A percentile compares a stretch with the other conserved stretches of the same genome.
These are phyloP conservation scores for Sussaba pulchella DNA, from an alignment of 2,888 invertebrate genomes.

Conservation along the genomic window DNA sequence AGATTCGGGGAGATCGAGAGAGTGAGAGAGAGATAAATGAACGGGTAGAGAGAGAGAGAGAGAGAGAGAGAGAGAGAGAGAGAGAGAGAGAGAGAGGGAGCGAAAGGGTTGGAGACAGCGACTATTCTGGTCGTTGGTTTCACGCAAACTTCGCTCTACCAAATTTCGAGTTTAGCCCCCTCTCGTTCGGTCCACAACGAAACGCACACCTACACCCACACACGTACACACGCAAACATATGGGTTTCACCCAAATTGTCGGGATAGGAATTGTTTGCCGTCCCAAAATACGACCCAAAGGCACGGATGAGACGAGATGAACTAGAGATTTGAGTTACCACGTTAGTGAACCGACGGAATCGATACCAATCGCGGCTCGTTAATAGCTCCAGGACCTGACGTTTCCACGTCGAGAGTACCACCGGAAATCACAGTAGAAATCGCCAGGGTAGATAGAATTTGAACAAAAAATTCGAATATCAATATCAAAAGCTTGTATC, in stretches of 20 bases:
- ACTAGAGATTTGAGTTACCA: not conserved
- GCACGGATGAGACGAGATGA: conserved; percentile 1
- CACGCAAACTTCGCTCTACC: conserved; percentile 40
- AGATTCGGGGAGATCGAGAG: not conserved
- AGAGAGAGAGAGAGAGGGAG: not conserved
- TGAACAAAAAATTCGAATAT: conserved; percentile 11
- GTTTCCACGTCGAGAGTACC: not conserved
- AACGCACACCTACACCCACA: not conserved
- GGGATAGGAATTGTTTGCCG: conserved; percentile 16
- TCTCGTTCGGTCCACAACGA: not conserved
- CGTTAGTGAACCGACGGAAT: not conserved
- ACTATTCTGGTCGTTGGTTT: conserved; percentile 39
- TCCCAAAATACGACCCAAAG: conserved; percentile 1
- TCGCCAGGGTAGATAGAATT: too few species aligned
- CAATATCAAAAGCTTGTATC: not conserved
- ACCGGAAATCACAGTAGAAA: not conserved
- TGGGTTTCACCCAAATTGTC: not conserved
- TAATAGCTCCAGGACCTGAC: not conserved
- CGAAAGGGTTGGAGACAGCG: not conserved
- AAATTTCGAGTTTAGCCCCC: conserved; percentile 41
- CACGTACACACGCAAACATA: not conserved
- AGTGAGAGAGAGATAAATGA: not conserved
- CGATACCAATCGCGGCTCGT: conserved; percentile 1
- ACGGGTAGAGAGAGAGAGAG: not conserved
- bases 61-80: not conserved